These are phyloP conservation scores for Heloderma charlesbogerti DNA, from an alignment of 2,113 vertebrate species.

Conservation along the genomic window DNA sequence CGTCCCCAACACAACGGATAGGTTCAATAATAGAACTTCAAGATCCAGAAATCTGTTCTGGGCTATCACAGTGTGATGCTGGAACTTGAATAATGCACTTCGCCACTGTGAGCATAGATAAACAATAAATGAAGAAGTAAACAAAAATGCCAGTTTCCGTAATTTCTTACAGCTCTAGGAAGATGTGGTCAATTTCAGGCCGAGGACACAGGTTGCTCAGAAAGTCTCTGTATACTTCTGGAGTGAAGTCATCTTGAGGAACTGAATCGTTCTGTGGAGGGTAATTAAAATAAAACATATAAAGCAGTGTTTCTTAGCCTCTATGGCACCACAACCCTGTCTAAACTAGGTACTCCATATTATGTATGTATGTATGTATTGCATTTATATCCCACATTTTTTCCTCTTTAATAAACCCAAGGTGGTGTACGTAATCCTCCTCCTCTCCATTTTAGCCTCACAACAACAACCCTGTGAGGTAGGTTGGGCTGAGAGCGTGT, in stretches of 20 bases:
- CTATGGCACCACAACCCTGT: background rate
- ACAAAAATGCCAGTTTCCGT: background rate
- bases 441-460: no score
- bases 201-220: constrained; percentile 93
- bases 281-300: constrained; percentile 32
- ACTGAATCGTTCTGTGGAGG: constrained; percentile 90
- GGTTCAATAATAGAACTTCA: constrained; percentile 32
- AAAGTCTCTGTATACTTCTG: constrained; percentile 91
- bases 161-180: constrained; percentile 91
- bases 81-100: constrained; percentile 24
- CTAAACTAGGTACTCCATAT: background rate
- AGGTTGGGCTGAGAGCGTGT: no score
- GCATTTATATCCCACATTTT: no score
- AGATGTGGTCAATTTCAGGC: constrained; percentile 96
- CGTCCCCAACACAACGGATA: background rate
- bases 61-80: background rate
- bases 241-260: constrained; percentile 93
- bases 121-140: constrained; percentile 14
- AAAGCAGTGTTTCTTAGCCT: constrained; percentile 8
- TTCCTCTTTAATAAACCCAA: no score
- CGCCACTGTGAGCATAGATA: constrained; percentile 20
- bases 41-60: background rate
- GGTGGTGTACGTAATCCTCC: no score
- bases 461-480: no score
- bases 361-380: no score